Base-by-base conservation (phyloP, 1,140 invertebrate genomes). In the Temnothorax longispinosus region DNA sequence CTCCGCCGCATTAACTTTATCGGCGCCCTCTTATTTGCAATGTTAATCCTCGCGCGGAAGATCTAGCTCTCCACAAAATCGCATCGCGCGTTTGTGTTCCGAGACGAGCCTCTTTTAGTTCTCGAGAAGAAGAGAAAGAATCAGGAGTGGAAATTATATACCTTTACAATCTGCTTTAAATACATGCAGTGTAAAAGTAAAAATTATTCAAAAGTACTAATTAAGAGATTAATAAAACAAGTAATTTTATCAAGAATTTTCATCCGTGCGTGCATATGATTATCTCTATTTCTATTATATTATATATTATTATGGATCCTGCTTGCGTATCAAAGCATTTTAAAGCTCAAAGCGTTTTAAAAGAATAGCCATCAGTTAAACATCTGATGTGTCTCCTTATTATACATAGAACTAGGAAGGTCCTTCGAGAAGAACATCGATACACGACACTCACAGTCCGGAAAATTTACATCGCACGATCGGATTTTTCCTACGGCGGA, bases 11-110 rank as follows among this genome's bases (percentile, higher is more conserved):
- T 56, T 71, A 47, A 65, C 62, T 64, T 84, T 81, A 72, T 87
- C 54, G n/a, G 54, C 5, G 27, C 0, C 41, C 54, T 74, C 78
- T 87, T 89, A 87, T 89, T 87, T 69, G 80, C 88, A 60, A 69
- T 84, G 67, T 74, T 87, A 65, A 82, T 88, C 76, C 32, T 52
- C 15, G 15, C 21, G 72, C 21, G 47, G 60, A 82, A 69, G 27
- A 6, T 21, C 44, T 52, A 41, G 41, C 81, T 41, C 81, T 41
- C 35, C 44, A 81, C 78, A 50, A 69, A 71, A 44, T 27, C 27
- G 27, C 56, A 10, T 44, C 80, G 6, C 41, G 54, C 80, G 21
- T 38, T 52, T 35, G 69, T 44, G 56, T 72, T 10, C 50, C 10
- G 32, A 56, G 47, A 69, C n/a, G 2, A n/a, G 7, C 3, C n/a